Conservation (phyloP, 1,140 invertebrate genomes). For the Cheumatopsyche charites region DNA sequence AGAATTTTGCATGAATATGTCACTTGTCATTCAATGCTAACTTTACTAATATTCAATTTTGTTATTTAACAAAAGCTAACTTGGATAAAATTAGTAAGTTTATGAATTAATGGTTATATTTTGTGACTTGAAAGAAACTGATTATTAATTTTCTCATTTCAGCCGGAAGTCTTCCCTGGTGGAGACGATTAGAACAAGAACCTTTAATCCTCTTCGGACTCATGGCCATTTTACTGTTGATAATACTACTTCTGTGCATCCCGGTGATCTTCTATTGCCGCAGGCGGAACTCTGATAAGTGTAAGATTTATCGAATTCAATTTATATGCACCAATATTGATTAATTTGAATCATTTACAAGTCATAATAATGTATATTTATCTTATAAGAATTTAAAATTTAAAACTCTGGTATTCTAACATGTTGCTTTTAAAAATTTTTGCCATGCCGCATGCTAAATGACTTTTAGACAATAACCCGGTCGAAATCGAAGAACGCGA, state of each 20-base stretch:
- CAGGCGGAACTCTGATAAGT: conserved; percentile 81
- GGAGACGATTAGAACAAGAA: conserved; percentile 74
- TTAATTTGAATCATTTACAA: conserved; percentile 47
- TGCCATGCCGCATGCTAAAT: conserved; percentile 27
- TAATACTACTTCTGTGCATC: conserved; percentile 81
- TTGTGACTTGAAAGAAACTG: conserved; percentile 27
- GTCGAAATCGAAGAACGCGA: conserved; percentile 81
- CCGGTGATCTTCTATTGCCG: conserved; percentile 83
- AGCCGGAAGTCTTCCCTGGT: conserved; percentile 72
- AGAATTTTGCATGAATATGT: not conserved
- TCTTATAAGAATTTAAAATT: too few species aligned
- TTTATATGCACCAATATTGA: conserved; percentile 32
- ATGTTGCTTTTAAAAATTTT: conserved; percentile 30
- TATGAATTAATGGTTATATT: not conserved
- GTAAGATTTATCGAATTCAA: conserved; percentile 64
- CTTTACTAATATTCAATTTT: not conserved
- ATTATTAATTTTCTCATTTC: conserved; percentile 45
- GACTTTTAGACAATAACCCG: conserved; percentile 74
- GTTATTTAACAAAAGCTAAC: conserved; percentile 52
- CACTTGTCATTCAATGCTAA: not conserved
- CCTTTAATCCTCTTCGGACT: conserved; percentile 77
- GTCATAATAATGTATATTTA: too few species aligned
- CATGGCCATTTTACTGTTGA: conserved; percentile 74
- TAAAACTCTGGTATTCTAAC: not conserved
- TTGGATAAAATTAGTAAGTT: conserved; percentile 60